Percentiles rank a stretch among this genome's conserved stretches.
Conservation (phyloP, 2,797 vertebrate species). For the Macroramphosus scolopax region DNA sequence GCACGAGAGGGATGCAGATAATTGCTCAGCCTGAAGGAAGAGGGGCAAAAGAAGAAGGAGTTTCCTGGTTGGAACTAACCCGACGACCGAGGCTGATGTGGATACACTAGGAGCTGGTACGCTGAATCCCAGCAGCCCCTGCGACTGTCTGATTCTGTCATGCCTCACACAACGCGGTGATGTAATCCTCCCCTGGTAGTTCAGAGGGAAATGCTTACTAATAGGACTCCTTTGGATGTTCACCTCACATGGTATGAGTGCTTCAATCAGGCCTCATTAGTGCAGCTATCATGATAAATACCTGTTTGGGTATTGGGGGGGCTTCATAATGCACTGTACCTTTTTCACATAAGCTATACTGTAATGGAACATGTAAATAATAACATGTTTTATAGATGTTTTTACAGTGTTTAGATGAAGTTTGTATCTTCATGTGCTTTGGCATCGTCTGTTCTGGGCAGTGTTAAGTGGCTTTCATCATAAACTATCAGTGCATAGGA, state of each 20-base stretch:
- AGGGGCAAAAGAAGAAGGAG: too few species aligned
- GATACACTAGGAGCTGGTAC: constrained; percentile 25
- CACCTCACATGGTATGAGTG: constrained; percentile 26
- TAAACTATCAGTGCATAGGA: constrained; percentile 11
- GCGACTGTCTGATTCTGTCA: too few species aligned
- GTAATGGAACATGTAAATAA: constrained; percentile 44
- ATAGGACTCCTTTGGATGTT: constrained; percentile 40
- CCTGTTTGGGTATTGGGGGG: constrained; percentile 45
- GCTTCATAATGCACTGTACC: constrained; percentile 66
- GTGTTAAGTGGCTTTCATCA: constrained; percentile 50
- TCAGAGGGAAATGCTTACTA: constrained; percentile 63
- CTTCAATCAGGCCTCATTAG: constrained; percentile 11
- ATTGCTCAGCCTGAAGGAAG: too few species aligned
- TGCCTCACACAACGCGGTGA: constrained; percentile 66
- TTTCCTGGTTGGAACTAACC: too few species aligned
- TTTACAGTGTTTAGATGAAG: constrained; percentile 66
- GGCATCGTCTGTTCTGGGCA: constrained; percentile 34
- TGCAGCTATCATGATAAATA: constrained; percentile 20
- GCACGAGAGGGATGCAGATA: too few species aligned
- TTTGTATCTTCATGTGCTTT: constrained; percentile 50
- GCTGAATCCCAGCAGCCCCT: constrained; percentile 29
- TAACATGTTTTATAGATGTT: constrained; percentile 44
- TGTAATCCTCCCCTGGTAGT: constrained; percentile 77
- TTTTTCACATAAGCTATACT: constrained; percentile 61
- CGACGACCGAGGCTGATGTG: too few species aligned